These are phyloP conservation scores for Drosophila mojavensis DNA, from an alignment of 1,140 invertebrate genomes.

Conservation along the genomic window DNA sequence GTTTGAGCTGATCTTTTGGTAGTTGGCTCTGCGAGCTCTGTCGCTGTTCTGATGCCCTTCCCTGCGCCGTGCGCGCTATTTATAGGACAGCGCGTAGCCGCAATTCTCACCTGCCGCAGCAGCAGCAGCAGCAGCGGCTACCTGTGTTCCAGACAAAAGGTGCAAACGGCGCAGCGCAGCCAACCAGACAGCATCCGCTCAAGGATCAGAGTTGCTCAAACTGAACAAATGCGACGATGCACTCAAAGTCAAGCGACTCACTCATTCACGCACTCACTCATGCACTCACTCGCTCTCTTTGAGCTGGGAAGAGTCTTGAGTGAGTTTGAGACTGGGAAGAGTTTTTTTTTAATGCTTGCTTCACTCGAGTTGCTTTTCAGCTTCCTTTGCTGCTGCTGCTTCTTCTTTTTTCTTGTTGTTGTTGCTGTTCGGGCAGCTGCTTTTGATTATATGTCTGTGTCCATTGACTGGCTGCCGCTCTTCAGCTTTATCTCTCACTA, in stretches of 20 bases:
- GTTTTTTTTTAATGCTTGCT: not conserved
- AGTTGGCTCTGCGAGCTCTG: constrained; percentile 54
- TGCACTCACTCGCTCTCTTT: not conserved
- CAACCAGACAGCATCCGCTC: constrained; percentile 30
- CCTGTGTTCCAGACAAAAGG: constrained; percentile 49
- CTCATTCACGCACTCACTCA: constrained; percentile 2
- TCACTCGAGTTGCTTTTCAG: not conserved
- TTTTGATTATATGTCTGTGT: constrained; percentile 33
- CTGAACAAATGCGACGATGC: not conserved
- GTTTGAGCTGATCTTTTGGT: constrained; percentile 16
- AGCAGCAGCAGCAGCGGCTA: constrained; percentile 10
- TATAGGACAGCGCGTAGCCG: constrained; percentile 56
- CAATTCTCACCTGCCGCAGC: constrained; percentile 50
- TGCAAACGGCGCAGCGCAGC: constrained; percentile 28
- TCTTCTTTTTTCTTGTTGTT: not conserved
- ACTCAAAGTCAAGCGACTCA: not conserved
- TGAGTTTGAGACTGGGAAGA: constrained; percentile 15
- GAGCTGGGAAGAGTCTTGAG: constrained; percentile 29
- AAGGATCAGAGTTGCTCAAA: constrained; percentile 37
- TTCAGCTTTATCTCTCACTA: not conserved
- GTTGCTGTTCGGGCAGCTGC: constrained; percentile 27
- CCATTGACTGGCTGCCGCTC: constrained; percentile 19
- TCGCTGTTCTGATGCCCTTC: constrained; percentile 82
- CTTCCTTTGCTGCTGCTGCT: not conserved
- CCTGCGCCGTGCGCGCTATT: constrained; percentile 69